phyloP scores from a whole-genome alignment of 2,888 invertebrate genomes.

The Acronicta leporina region DNA sequence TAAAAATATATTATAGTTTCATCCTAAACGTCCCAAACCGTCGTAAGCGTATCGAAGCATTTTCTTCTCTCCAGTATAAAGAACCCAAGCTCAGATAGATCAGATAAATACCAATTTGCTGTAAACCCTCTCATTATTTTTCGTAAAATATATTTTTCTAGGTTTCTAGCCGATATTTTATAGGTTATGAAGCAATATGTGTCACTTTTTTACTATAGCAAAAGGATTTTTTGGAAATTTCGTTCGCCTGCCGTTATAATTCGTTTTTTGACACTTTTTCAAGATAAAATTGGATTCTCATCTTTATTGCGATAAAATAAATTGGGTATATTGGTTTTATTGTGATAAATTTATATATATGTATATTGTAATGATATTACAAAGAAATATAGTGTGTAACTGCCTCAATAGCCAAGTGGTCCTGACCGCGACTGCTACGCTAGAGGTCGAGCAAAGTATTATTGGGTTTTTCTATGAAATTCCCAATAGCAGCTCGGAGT shows the following conservation, averaged over 20 bases:
- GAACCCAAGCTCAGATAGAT: slow-evolving; percentile 17
- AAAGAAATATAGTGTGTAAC: no score
- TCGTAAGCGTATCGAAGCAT: slow-evolving; percentile 26
- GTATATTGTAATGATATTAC: no score
- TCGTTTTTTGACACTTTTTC: neutral
- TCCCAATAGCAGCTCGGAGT: no score
- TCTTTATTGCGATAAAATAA: no score
- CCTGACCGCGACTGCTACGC: no score
- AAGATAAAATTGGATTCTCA: neutral
- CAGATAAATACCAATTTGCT: slow-evolving; percentile 44
- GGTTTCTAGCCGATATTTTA: slow-evolving; percentile 11
- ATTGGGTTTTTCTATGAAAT: no score
- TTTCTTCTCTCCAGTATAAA: slow-evolving; percentile 23
- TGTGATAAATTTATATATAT: no score
- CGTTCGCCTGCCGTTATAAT: slow-evolving; percentile 8
- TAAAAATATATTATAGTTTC: slow-evolving; percentile 4
- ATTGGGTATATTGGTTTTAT: no score
- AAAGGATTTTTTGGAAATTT: slow-evolving; percentile 14
- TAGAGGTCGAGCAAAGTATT: no score
- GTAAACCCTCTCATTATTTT: slow-evolving; percentile 38
- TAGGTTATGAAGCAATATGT: slow-evolving; percentile 17
- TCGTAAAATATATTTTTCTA: slow-evolving; percentile 32
- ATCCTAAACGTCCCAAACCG: neutral
- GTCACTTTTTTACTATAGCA: slow-evolving; percentile 2
- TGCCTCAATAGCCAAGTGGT: no score